A percentile compares a stretch with the other conserved stretches of the same genome.
These are phyloP conservation scores for Entelurus aequoreus DNA, from an alignment of 2,113 vertebrate genomes.

Conservation along the genomic window DNA sequence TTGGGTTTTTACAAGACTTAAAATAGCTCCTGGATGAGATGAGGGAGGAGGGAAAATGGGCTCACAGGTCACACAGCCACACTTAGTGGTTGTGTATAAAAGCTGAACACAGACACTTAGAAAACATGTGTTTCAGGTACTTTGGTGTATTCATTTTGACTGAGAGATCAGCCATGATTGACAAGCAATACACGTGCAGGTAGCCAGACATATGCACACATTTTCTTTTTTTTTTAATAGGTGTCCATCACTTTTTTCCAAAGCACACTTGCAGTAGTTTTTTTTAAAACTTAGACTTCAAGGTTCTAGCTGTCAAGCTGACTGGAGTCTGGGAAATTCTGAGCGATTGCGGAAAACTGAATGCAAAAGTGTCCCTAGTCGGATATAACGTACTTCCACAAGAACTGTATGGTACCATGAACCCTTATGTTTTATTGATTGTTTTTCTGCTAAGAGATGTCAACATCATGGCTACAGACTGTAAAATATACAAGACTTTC, in stretches of 20 bases:
- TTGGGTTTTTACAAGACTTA: conserved; percentile 18
- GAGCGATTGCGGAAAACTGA: neutral
- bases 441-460: neutral
- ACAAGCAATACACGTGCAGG: conserved; percentile 46
- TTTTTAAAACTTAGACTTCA: neutral
- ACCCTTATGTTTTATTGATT: neutral
- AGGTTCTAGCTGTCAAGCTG: neutral
- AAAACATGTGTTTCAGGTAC: conserved; percentile 27
- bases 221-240: neutral
- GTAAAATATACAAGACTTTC: too few relatives aligned
- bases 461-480: too few relatives aligned
- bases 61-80: conserved; percentile 23
- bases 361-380: neutral
- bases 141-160: conserved; percentile 28
- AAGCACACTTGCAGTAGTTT: neutral
- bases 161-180: conserved; percentile 23
- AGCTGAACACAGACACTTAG: neutral
- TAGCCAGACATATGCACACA: conserved; percentile 27
- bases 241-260: neutral
- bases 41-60: neutral
- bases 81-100: neutral
- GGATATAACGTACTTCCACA: neutral
- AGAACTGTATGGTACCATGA: neutral
- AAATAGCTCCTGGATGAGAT: conserved; percentile 39
- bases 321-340: neutral